Conservation (phyloP, 2,113 vertebrate species). For the Petromus typicus region DNA sequence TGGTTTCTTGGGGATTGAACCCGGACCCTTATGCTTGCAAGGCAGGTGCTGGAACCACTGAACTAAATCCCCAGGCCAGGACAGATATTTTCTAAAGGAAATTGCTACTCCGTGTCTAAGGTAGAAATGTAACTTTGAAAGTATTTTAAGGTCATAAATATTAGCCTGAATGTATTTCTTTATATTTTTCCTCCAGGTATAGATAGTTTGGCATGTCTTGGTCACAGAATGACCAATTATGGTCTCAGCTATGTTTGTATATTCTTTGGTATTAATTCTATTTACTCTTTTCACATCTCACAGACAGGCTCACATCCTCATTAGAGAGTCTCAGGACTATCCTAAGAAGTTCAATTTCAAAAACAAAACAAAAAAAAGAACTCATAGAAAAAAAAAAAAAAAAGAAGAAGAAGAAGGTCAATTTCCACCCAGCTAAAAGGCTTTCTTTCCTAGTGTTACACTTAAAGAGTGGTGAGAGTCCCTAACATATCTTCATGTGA, state of each 20-base stretch:
- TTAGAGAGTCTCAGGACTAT: slow-evolving; percentile 36
- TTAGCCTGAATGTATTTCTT: not conserved
- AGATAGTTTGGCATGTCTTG: not conserved
- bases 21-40: no score
- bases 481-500: not conserved
- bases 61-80: no score
- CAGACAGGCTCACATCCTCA: not conserved
- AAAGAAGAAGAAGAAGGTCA: no score
- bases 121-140: not conserved
- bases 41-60: no score
- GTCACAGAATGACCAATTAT: not conserved
- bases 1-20: no score
- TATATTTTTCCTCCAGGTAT: not conserved
- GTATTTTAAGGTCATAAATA: not conserved
- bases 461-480: not conserved
- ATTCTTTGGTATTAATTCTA: slow-evolving; percentile 11
- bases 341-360: slow-evolving; percentile 2
- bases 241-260: not conserved
- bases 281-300: not conserved
- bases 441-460: not conserved
- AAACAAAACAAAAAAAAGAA: no score
- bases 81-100: not conserved
- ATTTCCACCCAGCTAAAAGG: not conserved
- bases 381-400: no score
- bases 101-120: not conserved